Evolutionary conservation across 2,888 invertebrate species (phyloP), one percentile per base, ranked within the genome.

Genomic region (Lasioglossum marginatum): DNA sequence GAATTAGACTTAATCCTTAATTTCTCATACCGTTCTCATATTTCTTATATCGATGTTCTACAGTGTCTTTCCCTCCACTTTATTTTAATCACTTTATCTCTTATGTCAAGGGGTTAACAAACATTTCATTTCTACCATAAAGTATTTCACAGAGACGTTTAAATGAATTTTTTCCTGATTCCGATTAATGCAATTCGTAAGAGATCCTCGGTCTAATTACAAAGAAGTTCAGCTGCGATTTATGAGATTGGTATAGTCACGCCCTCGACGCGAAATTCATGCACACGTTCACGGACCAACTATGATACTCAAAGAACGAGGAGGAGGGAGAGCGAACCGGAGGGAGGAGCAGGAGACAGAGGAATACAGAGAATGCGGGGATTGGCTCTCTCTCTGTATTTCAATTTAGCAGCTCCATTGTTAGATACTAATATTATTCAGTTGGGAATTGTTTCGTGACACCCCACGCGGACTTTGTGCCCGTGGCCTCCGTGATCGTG

Each of bases 361-460:
- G 68, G 68, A 68, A 68, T 37, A 68, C 23, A 68, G 82, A 73
- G 87, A 85, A 82, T 74, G 89, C 81, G 68, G 77, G 80, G 71
- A 83, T 77, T 73, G 82, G 88, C 91, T 85, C 63, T 63, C 63
- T 63, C 91, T 93, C 93, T 93, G 93, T 94, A 94, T 94, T 94
- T 94, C 94, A 94, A 94, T 94, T 94, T 94, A 93, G 93, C 92
- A 87, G 92, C 92, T 92, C 94, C 92, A 94, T 94, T 94, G 94
- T 94, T 93, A 92, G 94, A 94, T 94, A 94, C 94, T 94, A 94
- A 94, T 94, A 94, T 94, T 94, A 94, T 94, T 94, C 94, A 94
- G 94, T 94, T 93, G 93, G 90, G 93, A 93, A 94, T 94, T 94
- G 94, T 94, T 94, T 94, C 93, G 91, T 90, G 93, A 92, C 92